phyloP scores from a whole-genome alignment of 2,113 vertebrate genomes.

The Muscicapa adusta region DNA sequence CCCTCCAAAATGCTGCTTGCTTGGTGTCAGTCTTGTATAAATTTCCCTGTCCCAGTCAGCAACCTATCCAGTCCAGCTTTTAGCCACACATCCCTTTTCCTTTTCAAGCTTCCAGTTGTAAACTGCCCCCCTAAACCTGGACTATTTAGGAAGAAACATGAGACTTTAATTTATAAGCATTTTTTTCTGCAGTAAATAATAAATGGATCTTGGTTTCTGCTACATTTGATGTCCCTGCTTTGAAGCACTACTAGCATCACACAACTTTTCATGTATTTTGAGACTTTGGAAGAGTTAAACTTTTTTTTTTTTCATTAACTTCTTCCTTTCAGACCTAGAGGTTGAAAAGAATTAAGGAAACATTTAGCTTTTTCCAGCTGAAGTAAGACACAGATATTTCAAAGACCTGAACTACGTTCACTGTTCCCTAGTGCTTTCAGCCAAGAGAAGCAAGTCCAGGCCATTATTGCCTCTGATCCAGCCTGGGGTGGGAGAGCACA shows the following conservation, averaged over 20 bases:
- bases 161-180: background rate
- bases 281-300: accelerated
- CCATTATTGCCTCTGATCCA: background rate
- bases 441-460: background rate
- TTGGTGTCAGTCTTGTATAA: background rate
- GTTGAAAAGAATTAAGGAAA: background rate
- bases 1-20: background rate
- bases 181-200: background rate
- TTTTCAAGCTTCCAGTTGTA: background rate
- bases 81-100: background rate
- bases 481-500: background rate
- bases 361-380: background rate
- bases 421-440: background rate
- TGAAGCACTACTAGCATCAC: background rate
- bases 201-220: background rate
- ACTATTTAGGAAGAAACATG: background rate
- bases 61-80: background rate
- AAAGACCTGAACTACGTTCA: accelerated
- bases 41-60: background rate
- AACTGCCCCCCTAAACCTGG: background rate
- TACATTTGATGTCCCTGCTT: background rate
- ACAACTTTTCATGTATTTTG: background rate
- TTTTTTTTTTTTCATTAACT: background rate
- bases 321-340: background rate
- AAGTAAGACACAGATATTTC: background rate